Evolutionary conservation across 1,140 invertebrate genomes (phyloP), one percentile per base, ranked within the genome.

Genomic region (Schlechtendalia chinensis): DNA sequence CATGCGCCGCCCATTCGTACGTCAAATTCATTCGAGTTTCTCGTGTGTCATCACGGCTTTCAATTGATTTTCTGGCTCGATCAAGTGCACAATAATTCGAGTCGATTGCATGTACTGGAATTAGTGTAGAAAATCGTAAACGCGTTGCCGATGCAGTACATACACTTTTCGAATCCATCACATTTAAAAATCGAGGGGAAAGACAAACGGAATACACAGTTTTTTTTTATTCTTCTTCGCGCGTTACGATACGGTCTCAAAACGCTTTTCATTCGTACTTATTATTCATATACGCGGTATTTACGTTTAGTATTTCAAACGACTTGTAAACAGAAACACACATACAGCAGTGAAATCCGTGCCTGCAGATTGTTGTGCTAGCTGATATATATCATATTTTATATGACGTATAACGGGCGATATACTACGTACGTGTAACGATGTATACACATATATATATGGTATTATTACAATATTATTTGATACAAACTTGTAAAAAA

Each of bases 21-120:
- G 32, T 67, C 14, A 1, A 65, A 22, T 67, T 39, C 22, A 5
- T 67, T 67, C n/a, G n/a, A 67, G 19, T 67, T 67, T 67, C 63
- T 22, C 32, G 19, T 39, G 22, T 14, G 22, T 50, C 10, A n/a
- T n/a, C n/a, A n/a, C n/a, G 17, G 22, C n/a, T 39, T 65, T 39
- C 12, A 45, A 12, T 67, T 67, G 1, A 22, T 67, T 67, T 67
- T 45, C 63, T n/a, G 14, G 32, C n/a, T 67, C 11, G 19, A 67
- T 22, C 63, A 4, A 39, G 1, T 39, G n/a, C n/a, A n/a, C n/a
- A n/a, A n/a, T n/a, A n/a, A n/a, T n/a, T n/a, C n/a, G n/a, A n/a
- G n/a, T 5, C n/a, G n/a, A 14, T 19, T 50, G 11, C 12, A 17
- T 54, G 19, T 19, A 4, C 53, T 19, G 16, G 1, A 54, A 50